Conservation (phyloP, 2,113 vertebrate genomes). For the Pelmatolapia mariae region DNA sequence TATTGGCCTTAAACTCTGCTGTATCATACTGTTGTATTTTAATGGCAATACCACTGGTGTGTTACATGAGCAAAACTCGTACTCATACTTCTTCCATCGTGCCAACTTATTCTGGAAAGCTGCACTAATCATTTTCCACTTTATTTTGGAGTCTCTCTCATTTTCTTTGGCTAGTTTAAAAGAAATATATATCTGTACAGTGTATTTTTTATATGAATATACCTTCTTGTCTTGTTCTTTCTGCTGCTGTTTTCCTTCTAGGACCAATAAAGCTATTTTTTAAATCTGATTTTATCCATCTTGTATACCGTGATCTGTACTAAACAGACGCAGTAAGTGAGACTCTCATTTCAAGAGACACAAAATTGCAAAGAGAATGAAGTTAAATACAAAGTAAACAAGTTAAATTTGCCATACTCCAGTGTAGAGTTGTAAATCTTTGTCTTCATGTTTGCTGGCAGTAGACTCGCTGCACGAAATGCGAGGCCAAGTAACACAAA, state of each 20-base stretch:
- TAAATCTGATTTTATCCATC: neutral
- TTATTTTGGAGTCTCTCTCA: neutral
- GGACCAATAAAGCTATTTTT: neutral
- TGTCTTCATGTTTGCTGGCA: slow-evolving; percentile 1
- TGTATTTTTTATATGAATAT: neutral
- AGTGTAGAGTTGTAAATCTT: neutral
- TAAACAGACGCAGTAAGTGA: neutral
- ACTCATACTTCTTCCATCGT: neutral
- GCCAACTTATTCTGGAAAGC: neutral
- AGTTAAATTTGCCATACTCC: neutral
- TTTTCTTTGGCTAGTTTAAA: neutral
- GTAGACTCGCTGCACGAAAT: neutral
- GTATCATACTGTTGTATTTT: neutral
- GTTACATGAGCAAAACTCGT: neutral
- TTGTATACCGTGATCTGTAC: neutral
- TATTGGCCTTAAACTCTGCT: neutral
- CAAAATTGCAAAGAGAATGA: neutral
- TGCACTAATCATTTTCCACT: neutral
- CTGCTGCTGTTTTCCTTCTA: neutral
- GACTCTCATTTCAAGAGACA: neutral
- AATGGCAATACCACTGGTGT: neutral
- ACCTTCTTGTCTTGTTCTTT: neutral
- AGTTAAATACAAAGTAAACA: neutral
- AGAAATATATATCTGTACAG: neutral
- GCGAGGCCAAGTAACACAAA: neutral